Percentiles rank a stretch among this genome's conserved stretches.
Conservation (phyloP, 2,888 invertebrate species). For the Poecilus cupreus region DNA sequence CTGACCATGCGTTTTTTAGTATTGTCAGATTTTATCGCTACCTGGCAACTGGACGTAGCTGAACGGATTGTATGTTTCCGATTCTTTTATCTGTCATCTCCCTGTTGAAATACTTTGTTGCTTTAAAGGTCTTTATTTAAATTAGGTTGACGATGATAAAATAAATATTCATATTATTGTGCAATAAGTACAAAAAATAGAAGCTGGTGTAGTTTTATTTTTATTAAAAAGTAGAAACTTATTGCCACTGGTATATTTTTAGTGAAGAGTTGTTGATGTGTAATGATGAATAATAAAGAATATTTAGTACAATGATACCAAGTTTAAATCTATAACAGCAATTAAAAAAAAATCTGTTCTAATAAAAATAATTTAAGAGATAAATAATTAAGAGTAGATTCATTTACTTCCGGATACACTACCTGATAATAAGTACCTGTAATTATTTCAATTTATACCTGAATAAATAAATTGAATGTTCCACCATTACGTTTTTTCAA, state of each 20-base stretch:
- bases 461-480: too few relatives aligned
- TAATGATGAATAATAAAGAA: neutral
- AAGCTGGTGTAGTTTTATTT: neutral
- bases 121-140: slow-evolving; percentile 28
- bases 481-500: too few relatives aligned
- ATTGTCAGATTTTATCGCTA: slow-evolving; percentile 29
- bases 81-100: slow-evolving; percentile 35
- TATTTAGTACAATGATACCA: too few relatives aligned
- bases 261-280: neutral
- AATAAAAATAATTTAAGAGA: too few relatives aligned
- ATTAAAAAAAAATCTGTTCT: too few relatives aligned
- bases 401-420: too few relatives aligned
- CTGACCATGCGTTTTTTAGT: slow-evolving; percentile 35
- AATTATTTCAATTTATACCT: too few relatives aligned
- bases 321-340: too few relatives aligned
- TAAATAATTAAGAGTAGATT: too few relatives aligned
- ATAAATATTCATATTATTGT: neutral
- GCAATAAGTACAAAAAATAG: slow-evolving; percentile 3
- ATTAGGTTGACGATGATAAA: slow-evolving; percentile 3
- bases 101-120: slow-evolving; percentile 17
- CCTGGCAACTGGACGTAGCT: neutral
- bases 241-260: too few relatives aligned
- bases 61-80: slow-evolving; percentile 35
- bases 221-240: too few relatives aligned
- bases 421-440: too few relatives aligned